Percentiles rank a stretch among this genome's conserved stretches.
These are phyloP conservation scores for Pteromalus puparum DNA, from an alignment of 1,140 invertebrate genomes.

Conservation along the genomic window DNA sequence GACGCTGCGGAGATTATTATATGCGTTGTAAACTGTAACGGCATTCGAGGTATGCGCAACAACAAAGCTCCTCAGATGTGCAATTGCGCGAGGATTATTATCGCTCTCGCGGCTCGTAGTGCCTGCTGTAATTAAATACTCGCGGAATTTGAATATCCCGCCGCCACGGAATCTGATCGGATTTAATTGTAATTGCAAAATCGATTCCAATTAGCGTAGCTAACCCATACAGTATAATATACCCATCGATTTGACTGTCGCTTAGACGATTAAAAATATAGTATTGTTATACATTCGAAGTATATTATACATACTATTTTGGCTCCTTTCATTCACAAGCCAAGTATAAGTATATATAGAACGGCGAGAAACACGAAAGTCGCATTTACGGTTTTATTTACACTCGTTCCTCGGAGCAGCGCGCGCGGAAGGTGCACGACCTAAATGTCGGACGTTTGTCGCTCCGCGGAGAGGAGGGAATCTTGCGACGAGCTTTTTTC, in stretches of 20 bases:
- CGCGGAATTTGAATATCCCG: background rate
- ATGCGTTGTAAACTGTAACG: too few species aligned
- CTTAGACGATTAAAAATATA: too few species aligned
- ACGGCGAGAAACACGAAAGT: constrained; percentile 21
- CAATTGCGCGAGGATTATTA: background rate
- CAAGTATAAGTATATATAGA: background rate
- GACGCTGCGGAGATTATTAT: too few species aligned
- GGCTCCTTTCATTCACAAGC: background rate
- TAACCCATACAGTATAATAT: background rate
- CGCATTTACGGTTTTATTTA: constrained; percentile 30
- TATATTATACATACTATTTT: too few species aligned
- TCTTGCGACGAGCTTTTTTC: constrained; percentile 6
- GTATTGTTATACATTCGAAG: too few species aligned
- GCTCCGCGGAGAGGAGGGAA: background rate
- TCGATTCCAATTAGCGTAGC: background rate
- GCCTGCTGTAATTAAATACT: background rate
- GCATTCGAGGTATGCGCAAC: background rate
- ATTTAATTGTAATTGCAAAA: background rate
- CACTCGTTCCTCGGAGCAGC: background rate
- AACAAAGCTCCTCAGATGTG: background rate
- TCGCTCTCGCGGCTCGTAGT: background rate
- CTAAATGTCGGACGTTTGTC: constrained; percentile 25
- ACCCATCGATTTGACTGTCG: background rate
- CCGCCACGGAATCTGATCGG: background rate
- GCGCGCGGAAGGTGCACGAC: constrained; percentile 11